phyloP scores from a whole-genome alignment of 2,797 vertebrate genomes.

The Falco novaeseelandiae region DNA sequence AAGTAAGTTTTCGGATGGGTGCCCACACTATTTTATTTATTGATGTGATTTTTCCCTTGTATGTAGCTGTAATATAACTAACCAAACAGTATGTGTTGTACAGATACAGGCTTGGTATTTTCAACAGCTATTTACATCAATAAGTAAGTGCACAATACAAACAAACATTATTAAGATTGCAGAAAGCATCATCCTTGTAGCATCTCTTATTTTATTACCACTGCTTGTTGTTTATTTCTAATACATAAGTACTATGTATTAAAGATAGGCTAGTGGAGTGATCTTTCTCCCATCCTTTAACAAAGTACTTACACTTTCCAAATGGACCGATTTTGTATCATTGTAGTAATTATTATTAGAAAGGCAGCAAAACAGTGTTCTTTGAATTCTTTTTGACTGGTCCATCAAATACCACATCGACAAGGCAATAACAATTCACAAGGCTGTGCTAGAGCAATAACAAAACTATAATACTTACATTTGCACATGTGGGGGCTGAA shows the following conservation, averaged over 20 bases:
- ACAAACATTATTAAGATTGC: neutral
- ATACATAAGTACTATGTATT: neutral
- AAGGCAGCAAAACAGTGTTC: neutral
- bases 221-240: neutral
- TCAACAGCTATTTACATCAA: neutral
- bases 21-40: constrained; percentile 42
- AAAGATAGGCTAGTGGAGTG: neutral
- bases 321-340: neutral
- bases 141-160: neutral
- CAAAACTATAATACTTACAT: constrained; percentile 86
- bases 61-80: neutral
- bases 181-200: neutral
- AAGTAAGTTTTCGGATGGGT: constrained; percentile 36
- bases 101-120: neutral
- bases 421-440: constrained; percentile 31
- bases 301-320: neutral
- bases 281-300: neutral
- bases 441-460: constrained; percentile 20
- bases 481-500: constrained; percentile 96
- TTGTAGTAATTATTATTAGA: neutral
- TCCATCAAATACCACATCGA: constrained; percentile 5
- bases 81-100: neutral
- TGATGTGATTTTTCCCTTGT: neutral
- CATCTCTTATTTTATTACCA: neutral
- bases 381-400: neutral